Percentiles rank a stretch among this genome's conserved stretches.
Evolutionary conservation across 2,888 invertebrate species (phyloP).

Genomic region (Miltochrista miniata): DNA sequence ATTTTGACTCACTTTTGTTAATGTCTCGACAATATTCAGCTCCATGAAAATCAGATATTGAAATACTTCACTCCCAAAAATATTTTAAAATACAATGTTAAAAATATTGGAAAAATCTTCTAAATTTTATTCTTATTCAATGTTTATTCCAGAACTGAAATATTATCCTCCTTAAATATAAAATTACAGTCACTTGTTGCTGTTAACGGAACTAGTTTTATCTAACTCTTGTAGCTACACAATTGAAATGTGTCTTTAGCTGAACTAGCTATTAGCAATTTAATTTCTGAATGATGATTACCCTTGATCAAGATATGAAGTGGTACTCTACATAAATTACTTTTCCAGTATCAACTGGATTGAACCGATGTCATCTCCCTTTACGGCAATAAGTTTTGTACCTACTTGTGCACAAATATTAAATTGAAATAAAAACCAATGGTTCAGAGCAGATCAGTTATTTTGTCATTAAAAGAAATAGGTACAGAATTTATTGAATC

Average conservation of each 20-base stretch:
- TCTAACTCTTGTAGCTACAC: constrained; percentile 2
- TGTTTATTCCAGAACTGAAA: background rate
- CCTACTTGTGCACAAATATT: too few relatives aligned
- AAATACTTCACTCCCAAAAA: too few relatives aligned
- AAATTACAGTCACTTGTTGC: background rate
- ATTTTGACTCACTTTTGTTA: constrained; percentile 1
- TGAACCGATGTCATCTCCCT: constrained; percentile 36
- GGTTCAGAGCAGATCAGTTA: too few relatives aligned
- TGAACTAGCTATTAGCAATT: constrained; percentile 12
- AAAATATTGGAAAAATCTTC: too few relatives aligned
- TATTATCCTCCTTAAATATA: too few relatives aligned
- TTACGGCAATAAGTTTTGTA: constrained; percentile 6
- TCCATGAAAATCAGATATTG: background rate
- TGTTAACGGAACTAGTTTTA: constrained; percentile 13
- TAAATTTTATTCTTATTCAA: too few relatives aligned
- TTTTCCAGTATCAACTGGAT: constrained; percentile 19
- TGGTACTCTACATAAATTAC: constrained; percentile 24
- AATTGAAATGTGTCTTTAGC: constrained; percentile 15
- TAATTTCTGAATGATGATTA: constrained; percentile 23
- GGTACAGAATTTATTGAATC: too few relatives aligned
- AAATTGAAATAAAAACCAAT: too few relatives aligned
- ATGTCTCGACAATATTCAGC: background rate
- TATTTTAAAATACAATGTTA: too few relatives aligned
- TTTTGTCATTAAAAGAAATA: too few relatives aligned
- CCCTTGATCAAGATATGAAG: constrained; percentile 22